phyloP scores from a whole-genome alignment of 1,140 invertebrate genomes.

The Drosophila insularis region DNA sequence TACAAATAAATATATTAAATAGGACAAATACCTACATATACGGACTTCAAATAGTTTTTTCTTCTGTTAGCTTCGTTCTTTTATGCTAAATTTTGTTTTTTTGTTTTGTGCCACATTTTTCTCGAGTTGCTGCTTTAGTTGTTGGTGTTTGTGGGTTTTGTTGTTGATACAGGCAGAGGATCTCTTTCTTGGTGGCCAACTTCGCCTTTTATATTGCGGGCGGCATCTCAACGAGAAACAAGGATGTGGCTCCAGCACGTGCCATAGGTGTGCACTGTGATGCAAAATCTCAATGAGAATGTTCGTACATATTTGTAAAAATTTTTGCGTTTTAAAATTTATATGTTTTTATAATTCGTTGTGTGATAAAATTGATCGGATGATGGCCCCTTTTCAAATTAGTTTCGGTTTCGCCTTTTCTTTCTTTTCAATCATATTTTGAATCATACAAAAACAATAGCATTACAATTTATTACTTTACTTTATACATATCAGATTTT shows the following conservation, averaged over 20 bases:
- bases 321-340: too few relatives aligned
- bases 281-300: background rate
- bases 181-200: conserved; percentile 16
- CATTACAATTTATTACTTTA: too few relatives aligned
- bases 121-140: conserved; percentile 7
- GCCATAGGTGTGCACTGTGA: conserved; percentile 52
- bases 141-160: conserved; percentile 46
- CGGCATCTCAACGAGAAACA: conserved; percentile 19
- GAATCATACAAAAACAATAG: too few relatives aligned
- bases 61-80: conserved; percentile 53
- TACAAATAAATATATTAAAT: too few relatives aligned
- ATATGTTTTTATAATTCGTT: too few relatives aligned
- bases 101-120: conserved; percentile 27
- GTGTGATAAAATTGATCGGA: too few relatives aligned
- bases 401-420: too few relatives aligned
- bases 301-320: background rate
- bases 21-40: too few relatives aligned
- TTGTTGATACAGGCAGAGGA: conserved; percentile 26
- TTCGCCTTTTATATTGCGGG: conserved; percentile 18
- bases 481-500: too few relatives aligned
- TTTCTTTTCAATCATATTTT: too few relatives aligned
- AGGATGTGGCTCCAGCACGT: conserved; percentile 46
- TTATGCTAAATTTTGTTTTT: conserved; percentile 53
- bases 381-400: too few relatives aligned
- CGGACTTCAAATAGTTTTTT: conserved; percentile 72